Evolutionary conservation across 2,888 invertebrate genomes (phyloP).

Genomic region (Thecocarcelia acutangulata): DNA sequence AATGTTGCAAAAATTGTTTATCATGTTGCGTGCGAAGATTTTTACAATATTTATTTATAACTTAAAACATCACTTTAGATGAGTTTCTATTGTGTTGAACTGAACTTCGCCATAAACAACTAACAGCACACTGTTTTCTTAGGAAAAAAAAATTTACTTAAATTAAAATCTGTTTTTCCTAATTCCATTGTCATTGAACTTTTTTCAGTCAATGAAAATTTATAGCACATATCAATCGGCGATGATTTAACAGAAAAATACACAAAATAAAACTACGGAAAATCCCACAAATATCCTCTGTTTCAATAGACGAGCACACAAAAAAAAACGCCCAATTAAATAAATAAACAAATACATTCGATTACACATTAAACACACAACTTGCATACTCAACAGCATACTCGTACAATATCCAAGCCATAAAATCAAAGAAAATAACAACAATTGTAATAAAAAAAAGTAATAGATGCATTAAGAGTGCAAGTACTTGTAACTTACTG

Average conservation of each 20-base stretch:
- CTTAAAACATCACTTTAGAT: conserved; percentile 41
- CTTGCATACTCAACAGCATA: conserved; percentile 49
- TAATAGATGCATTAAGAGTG: conserved; percentile 59
- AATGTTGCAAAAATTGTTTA: conserved; percentile 46
- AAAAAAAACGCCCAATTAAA: conserved; percentile 63
- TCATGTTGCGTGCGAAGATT: conserved; percentile 45
- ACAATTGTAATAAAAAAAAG: conserved; percentile 26
- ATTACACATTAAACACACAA: conserved; percentile 65
- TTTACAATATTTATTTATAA: conserved; percentile 55
- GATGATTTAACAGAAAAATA: conserved; percentile 63
- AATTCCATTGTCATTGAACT: conserved; percentile 58
- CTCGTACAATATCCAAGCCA: conserved; percentile 39
- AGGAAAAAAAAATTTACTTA: conserved; percentile 9
- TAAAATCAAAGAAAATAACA: conserved; percentile 48
- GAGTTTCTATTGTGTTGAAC: conserved; percentile 33
- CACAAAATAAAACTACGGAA: conserved; percentile 52
- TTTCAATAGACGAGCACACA: conserved; percentile 6
- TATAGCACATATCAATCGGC: conserved; percentile 63
- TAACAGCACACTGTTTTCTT: not conserved
- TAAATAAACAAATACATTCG: conserved; percentile 68
- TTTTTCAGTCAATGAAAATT: conserved; percentile 66
- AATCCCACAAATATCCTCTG: conserved; percentile 64
- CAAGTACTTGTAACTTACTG: conserved; percentile 63
- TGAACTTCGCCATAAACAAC: not conserved
- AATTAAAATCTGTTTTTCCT: conserved; percentile 42